Percentiles rank a stretch among this genome's conserved stretches.
Conservation (phyloP, 1,140 invertebrate species). For the Helicoverpa zea region DNA sequence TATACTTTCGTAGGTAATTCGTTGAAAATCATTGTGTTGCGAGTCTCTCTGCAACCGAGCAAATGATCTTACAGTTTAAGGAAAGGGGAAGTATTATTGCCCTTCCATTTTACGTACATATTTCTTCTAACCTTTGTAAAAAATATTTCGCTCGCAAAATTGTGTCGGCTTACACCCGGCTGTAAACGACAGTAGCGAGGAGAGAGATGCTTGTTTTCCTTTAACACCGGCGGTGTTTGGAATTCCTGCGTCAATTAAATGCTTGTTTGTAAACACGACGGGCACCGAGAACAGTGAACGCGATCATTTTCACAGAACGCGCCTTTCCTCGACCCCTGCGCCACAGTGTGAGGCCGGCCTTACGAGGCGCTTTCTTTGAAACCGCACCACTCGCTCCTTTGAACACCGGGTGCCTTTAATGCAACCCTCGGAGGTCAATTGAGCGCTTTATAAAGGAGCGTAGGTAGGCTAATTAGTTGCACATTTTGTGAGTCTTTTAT, state of each 20-base stretch:
- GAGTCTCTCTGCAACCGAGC: conserved; percentile 35
- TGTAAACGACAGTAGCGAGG: conserved; percentile 38
- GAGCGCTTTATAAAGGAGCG: conserved; percentile 18
- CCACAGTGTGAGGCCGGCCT: conserved; percentile 34
- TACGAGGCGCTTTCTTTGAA: conserved; percentile 55
- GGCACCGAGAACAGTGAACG: conserved; percentile 61
- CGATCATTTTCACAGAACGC: conserved; percentile 68
- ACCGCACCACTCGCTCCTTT: background rate
- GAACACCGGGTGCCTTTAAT: conserved; percentile 24
- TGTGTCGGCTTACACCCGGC: conserved; percentile 1
- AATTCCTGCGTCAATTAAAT: conserved; percentile 77
- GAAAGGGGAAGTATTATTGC: conserved; percentile 10
- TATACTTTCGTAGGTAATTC: conserved; percentile 55
- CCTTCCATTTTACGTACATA: conserved; percentile 7
- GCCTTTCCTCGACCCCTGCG: conserved; percentile 59
- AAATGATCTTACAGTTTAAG: conserved; percentile 15
- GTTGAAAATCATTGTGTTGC: conserved; percentile 44
- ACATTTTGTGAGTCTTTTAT: conserved; percentile 29
- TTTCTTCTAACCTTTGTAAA: conserved; percentile 14
- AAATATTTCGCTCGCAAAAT: conserved; percentile 10
- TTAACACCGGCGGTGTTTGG: conserved; percentile 68
- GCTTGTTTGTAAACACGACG: conserved; percentile 73
- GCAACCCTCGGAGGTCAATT: conserved; percentile 31
- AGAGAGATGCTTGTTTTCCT: conserved; percentile 67
- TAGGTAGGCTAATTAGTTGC: conserved; percentile 34